phyloP scores from a whole-genome alignment of 2,888 invertebrate species.

The Spatulosminthurus flaviceps region DNA sequence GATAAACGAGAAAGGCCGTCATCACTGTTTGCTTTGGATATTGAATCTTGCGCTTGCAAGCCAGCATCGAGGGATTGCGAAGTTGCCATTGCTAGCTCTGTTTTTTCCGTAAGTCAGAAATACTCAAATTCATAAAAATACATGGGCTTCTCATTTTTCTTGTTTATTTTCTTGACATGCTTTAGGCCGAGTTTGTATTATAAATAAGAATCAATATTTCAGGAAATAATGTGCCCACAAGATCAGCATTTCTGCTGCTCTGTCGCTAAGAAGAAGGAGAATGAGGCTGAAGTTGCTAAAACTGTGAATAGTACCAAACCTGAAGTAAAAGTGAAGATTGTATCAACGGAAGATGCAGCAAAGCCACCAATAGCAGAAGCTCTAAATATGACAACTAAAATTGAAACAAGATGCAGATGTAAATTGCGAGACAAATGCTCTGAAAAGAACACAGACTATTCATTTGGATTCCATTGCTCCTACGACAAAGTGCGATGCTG shows the following conservation, averaged over 20 bases:
- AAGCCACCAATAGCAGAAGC: background rate
- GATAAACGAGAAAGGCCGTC: background rate
- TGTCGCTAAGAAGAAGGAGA: background rate
- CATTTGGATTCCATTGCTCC: conserved; percentile 59
- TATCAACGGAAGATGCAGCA: background rate
- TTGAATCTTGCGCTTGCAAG: conserved; percentile 47
- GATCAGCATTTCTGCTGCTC: conserved; percentile 49
- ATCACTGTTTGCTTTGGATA: conserved; percentile 37
- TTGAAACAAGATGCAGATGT: conserved; percentile 51
- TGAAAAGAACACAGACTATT: conserved; percentile 58
- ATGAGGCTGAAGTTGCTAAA: background rate
- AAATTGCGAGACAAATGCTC: conserved; percentile 56
- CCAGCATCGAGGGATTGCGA: conserved; percentile 49
- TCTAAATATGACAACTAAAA: background rate
- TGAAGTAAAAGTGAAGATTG: background rate
- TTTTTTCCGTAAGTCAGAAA: conserved; percentile 54
- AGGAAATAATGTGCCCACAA: conserved; percentile 47
- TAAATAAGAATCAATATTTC: background rate
- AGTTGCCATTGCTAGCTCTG: conserved; percentile 53
- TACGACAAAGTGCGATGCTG: conserved; percentile 61
- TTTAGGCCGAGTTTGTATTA: no score
- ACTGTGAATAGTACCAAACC: background rate
- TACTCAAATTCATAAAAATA: no score
- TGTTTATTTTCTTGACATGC: no score
- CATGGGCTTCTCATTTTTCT: no score